Evolutionary conservation across 35 echinoderm and acorn worm species (phyloP), one percentile per base, ranked within the genome.

Genomic region (Anneissia japonica): DNA sequence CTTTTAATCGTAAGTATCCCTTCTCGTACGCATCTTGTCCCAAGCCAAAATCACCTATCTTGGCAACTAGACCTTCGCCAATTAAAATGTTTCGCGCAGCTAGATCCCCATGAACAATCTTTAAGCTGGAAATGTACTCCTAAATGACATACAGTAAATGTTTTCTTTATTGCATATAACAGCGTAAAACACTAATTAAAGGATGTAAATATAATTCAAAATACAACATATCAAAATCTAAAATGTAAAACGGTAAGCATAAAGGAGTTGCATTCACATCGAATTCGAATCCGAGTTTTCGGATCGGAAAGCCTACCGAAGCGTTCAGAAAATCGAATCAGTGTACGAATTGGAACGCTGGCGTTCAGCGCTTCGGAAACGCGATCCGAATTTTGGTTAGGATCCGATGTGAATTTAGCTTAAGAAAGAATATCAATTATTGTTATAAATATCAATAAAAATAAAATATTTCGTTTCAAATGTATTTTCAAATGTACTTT

Each of bases 31-130:
- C 90, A 39, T 97, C 94, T 38, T 89, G 87, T 26, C 90, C 90
- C 34, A 97, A 34, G 77, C 94, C 94, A 56, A 97, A 97, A 79
- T 97, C 94, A 5, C 90, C 89, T 7, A 97, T 80, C 90, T 97
- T 97, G 21, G 93, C 87, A 32, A 86, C 46, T 29, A 97, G 46
- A 31, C 85, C 34, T 29, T 89, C 83, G 0, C 94, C 94, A 17
- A 97, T 90, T 23, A 97, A 46, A n/a, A 97, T 79, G 46, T 97
- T 97, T 4, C 94, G 87, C 17, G 94, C 94, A 1, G 94, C 94
- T 17, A 97, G 81, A 39, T 97, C 94, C 10, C 94, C 94, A 76
- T 97, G 94, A 34, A 92, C 88, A 35, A 93, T 93, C 17, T 87
- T 84, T 14, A 83, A 90, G 36, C 77, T 89, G 36, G 91, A 97